Percentiles rank a stretch among this genome's conserved stretches.
phyloP scores from a whole-genome alignment of 35 echinoderm and acorn worm species.

The Diadema setosum region DNA sequence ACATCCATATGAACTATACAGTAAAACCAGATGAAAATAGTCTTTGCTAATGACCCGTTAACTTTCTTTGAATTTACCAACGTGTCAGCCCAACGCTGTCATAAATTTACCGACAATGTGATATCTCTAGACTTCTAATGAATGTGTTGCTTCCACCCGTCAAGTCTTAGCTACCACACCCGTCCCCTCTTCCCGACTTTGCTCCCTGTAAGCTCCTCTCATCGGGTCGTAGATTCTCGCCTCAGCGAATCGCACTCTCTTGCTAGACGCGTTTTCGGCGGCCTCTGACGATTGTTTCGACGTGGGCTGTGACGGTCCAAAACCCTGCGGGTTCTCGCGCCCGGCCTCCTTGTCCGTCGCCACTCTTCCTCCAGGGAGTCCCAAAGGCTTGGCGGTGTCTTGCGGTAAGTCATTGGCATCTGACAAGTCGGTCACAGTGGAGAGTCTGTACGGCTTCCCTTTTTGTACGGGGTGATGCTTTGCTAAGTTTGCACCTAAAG shows the following conservation, averaged over 20 bases:
- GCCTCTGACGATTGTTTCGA: neutral
- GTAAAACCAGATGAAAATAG: too few species aligned
- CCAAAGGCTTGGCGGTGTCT: neutral
- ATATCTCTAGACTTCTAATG: too few species aligned
- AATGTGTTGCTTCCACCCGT: too few species aligned
- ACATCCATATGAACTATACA: too few species aligned
- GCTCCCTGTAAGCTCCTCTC: neutral
- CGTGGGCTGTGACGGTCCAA: neutral
- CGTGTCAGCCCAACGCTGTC: too few species aligned
- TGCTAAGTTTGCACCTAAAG: neutral
- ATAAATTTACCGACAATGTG: too few species aligned
- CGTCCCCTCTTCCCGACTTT: too few species aligned
- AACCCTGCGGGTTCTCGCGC: neutral
- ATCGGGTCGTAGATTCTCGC: constrained; percentile 17
- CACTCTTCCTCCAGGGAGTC: neutral
- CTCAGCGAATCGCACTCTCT: constrained; percentile 13
- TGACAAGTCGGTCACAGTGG: neutral
- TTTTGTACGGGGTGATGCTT: neutral
- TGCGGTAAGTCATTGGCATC: neutral
- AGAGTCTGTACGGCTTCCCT: neutral
- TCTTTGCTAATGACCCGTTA: too few species aligned
- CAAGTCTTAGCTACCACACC: too few species aligned
- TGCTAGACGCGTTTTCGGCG: neutral
- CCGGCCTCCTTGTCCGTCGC: neutral
- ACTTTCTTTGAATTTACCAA: too few species aligned